phyloP scores from a whole-genome alignment of 2,888 invertebrate species.

The Bellardia pandia region DNA sequence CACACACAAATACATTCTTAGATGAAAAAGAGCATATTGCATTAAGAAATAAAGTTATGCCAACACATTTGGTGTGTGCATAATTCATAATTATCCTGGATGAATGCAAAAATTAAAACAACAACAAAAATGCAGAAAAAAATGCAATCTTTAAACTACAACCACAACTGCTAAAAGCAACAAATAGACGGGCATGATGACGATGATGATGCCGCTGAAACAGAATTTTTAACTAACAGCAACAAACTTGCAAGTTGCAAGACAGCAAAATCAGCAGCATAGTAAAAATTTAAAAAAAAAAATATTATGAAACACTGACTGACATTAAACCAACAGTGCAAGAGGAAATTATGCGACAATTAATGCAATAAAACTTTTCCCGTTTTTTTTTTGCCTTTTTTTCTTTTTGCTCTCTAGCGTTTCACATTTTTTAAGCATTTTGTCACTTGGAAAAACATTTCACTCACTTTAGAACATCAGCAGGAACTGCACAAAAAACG shows the following conservation, averaged over 20 bases:
- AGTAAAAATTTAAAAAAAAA: constrained; percentile 4
- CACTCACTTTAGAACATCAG: constrained; percentile 47
- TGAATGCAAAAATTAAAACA: constrained; percentile 54
- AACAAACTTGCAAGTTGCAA: constrained; percentile 68
- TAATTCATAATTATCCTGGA: constrained; percentile 71
- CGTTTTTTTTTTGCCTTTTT: neutral
- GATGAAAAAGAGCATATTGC: constrained; percentile 49
- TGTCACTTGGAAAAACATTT: constrained; percentile 72
- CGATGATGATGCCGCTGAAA: constrained; percentile 19
- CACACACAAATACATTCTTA: neutral
- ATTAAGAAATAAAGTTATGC: constrained; percentile 54
- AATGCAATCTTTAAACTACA: constrained; percentile 30
- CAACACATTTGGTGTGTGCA: constrained; percentile 68
- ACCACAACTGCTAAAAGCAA: constrained; percentile 44
- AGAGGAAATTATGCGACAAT: constrained; percentile 71
- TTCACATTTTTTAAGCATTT: constrained; percentile 63
- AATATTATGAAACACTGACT: constrained; percentile 38
- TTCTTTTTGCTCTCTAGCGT: constrained; percentile 8
- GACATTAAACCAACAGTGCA: constrained; percentile 57
- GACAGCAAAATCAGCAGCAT: constrained; percentile 45
- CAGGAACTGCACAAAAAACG: neutral
- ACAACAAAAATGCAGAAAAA: constrained; percentile 25
- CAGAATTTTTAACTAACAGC: constrained; percentile 27
- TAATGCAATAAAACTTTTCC: constrained; percentile 73
- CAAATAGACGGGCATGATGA: constrained; percentile 28